phyloP scores from a whole-genome alignment of 2,888 invertebrate species.

The Poecilus cupreus region DNA sequence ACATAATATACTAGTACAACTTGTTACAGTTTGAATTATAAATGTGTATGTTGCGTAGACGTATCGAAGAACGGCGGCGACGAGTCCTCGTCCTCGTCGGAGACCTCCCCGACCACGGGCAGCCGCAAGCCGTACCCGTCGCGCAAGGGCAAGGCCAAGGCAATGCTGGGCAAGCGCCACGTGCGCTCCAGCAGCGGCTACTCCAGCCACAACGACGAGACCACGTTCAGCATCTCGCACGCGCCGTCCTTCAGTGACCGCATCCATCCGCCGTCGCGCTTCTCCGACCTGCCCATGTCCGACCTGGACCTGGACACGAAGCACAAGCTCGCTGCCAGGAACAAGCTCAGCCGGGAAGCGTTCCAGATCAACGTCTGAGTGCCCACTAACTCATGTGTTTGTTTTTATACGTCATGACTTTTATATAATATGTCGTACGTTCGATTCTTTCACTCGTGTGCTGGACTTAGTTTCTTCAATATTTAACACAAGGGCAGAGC shows the following conservation, averaged over 20 bases:
- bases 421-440: conserved; percentile 25
- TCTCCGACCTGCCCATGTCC: conserved; percentile 81
- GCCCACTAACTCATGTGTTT: background rate
- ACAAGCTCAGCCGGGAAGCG: conserved; percentile 77
- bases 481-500: too few species aligned
- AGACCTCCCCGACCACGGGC: conserved; percentile 80
- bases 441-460: background rate
- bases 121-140: conserved; percentile 79
- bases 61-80: conserved; percentile 76
- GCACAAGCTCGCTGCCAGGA: conserved; percentile 70
- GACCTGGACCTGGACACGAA: conserved; percentile 73
- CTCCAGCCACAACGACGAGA: conserved; percentile 89
- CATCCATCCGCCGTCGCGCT: conserved; percentile 90
- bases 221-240: conserved; percentile 88
- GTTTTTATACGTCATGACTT: conserved; percentile 35
- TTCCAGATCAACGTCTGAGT: conserved; percentile 84
- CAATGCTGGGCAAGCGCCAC: conserved; percentile 79
- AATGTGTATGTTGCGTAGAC: too few species aligned
- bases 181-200: conserved; percentile 88
- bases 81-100: conserved; percentile 82
- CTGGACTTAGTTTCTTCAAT: too few species aligned
- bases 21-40: too few species aligned
- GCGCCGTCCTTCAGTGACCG: conserved; percentile 88
- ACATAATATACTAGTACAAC: too few species aligned
- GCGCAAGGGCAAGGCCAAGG: conserved; percentile 76